Conservation (phyloP, 2,113 vertebrate genomes). For the Oreamnos americanus region DNA sequence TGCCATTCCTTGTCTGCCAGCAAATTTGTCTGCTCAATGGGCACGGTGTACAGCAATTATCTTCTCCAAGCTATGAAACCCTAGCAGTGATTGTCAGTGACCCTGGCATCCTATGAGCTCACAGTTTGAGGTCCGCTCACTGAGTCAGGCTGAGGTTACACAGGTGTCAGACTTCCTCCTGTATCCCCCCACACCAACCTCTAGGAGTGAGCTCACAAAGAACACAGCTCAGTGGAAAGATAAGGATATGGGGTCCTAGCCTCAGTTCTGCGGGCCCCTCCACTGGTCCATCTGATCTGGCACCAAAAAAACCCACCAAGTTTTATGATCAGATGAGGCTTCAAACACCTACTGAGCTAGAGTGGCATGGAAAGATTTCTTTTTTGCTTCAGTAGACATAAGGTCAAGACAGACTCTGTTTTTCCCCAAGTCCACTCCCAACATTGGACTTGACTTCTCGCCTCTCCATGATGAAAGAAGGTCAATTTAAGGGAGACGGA, state of each 20-base stretch:
- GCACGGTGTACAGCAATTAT: neutral
- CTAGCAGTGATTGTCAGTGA: neutral
- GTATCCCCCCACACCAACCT: accelerated
- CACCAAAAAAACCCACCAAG: neutral
- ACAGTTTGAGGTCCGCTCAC: neutral
- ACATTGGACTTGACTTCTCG: neutral
- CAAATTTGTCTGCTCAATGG: neutral
- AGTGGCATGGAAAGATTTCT: neutral
- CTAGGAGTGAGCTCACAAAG: neutral
- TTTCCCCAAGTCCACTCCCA: neutral
- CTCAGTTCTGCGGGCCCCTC: neutral
- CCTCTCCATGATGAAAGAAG: neutral
- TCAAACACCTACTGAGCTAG: neutral
- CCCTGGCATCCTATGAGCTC: neutral
- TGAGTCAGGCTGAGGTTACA: neutral
- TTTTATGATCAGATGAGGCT: neutral
- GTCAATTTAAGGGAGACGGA: neutral
- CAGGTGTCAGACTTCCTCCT: neutral
- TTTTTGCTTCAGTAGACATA: neutral
- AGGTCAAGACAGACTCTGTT: neutral
- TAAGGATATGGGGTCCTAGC: neutral
- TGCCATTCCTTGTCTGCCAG: neutral
- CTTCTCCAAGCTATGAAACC: neutral
- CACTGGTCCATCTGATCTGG: neutral
- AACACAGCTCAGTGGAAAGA: neutral